Evolutionary conservation across 2,797 vertebrate species (phyloP).

Genomic region (Anas flavirostris): DNA sequence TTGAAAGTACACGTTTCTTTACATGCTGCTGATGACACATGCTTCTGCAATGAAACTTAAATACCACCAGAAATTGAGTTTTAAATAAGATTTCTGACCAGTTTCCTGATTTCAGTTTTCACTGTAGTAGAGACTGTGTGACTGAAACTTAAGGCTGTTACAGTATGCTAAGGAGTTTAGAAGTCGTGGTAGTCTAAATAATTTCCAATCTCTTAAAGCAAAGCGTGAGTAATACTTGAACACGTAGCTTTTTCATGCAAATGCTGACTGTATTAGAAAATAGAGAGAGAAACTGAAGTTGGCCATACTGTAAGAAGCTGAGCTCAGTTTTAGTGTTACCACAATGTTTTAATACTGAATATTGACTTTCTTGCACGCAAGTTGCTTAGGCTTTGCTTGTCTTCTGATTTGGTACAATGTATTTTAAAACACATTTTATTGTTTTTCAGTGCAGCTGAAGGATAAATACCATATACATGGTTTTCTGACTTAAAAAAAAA

Average conservation of each 20-base stretch:
- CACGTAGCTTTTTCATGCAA: background rate
- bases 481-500: background rate
- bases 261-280: background rate
- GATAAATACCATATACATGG: background rate
- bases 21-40: background rate
- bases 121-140: background rate
- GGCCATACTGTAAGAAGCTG: fast-evolving
- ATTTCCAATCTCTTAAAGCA: background rate
- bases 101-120: background rate
- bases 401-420: background rate
- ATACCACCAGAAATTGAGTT: background rate
- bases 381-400: background rate
- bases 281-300: background rate
- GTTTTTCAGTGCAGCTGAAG: background rate
- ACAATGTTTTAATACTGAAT: background rate
- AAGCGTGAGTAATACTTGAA: background rate
- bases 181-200: background rate
- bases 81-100: background rate
- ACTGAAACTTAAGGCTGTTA: background rate
- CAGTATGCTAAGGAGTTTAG: background rate
- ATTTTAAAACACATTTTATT: background rate
- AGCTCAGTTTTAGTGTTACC: background rate
- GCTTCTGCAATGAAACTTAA: background rate
- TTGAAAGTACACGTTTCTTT: background rate
- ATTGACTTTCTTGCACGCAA: background rate